Percentiles rank a stretch among this genome's conserved stretches.
phyloP scores from a whole-genome alignment of 2,113 vertebrate genomes.

The Podiceps cristatus region DNA sequence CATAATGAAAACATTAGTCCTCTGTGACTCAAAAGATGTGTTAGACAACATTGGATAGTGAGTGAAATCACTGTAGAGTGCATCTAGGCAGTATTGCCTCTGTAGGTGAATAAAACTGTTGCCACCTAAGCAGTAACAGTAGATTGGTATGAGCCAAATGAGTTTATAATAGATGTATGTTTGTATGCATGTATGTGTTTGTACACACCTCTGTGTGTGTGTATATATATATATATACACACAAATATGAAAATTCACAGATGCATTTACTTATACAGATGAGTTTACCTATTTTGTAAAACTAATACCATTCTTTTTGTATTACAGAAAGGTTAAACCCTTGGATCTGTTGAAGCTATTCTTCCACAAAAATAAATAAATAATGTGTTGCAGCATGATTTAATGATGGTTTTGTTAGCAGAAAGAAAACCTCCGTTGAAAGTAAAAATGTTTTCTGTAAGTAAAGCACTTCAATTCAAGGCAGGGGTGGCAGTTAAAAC shows the following conservation, averaged over 20 bases:
- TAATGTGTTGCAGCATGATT: neutral
- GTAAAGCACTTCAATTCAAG: neutral
- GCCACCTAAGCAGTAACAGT: neutral
- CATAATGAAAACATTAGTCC: neutral
- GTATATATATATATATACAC: neutral
- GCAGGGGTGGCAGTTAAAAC: neutral
- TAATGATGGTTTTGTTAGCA: neutral
- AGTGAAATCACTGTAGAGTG: neutral
- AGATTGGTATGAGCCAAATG: neutral
- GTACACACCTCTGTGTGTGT: neutral
- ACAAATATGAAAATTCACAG: neutral
- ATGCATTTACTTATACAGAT: neutral
- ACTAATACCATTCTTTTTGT: neutral
- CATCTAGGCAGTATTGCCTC: neutral
- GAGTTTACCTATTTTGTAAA: neutral
- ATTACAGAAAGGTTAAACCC: neutral
- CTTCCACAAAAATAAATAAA: neutral
- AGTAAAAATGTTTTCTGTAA: neutral
- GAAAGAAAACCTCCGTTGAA: neutral
- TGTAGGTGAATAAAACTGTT: neutral
- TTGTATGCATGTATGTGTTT: neutral
- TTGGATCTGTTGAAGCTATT: neutral
- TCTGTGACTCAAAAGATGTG: constrained; percentile 17
- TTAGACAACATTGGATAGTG: neutral
- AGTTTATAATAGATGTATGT: neutral